A percentile compares a stretch with the other conserved stretches of the same genome.
These are phyloP conservation scores for Schizopygopsis malacanthus DNA, from an alignment of 2,797 vertebrate genomes.

Conservation along the genomic window DNA sequence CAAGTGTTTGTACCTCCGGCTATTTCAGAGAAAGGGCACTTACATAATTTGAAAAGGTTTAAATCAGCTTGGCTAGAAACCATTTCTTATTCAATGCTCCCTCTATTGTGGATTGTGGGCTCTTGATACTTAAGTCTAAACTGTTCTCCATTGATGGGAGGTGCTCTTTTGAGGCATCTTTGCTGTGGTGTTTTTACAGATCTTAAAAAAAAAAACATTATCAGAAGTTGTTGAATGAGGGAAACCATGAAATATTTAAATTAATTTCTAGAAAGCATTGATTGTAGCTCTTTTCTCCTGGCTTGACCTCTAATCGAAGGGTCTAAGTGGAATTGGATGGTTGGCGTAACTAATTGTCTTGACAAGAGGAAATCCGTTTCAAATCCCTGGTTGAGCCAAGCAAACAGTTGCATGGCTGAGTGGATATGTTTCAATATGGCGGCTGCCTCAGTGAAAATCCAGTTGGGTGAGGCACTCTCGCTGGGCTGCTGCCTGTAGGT, in stretches of 20 bases:
- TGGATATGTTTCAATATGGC: constrained; percentile 36
- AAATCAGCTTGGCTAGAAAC: background rate
- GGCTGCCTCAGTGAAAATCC: constrained; percentile 50
- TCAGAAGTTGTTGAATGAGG: background rate
- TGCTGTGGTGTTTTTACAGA: background rate
- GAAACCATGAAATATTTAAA: background rate
- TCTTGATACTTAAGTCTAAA: background rate
- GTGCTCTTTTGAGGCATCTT: background rate
- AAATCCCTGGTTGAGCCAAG: constrained; percentile 50
- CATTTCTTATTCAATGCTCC: background rate
- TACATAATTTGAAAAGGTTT: constrained; percentile 19
- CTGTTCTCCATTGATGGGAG: background rate
- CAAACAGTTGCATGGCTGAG: constrained; percentile 39
- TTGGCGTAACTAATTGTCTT: constrained; percentile 40
- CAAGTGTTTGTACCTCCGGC: background rate
- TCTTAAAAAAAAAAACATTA: too few species aligned
- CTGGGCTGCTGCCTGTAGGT: background rate
- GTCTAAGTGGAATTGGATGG: constrained; percentile 32
- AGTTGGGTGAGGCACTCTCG: background rate
- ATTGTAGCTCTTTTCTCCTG: background rate
- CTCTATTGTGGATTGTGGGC: background rate
- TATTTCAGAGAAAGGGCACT: background rate
- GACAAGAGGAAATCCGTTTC: constrained; percentile 52
- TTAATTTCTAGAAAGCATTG: background rate
- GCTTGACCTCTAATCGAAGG: background rate